phyloP scores from a whole-genome alignment of 1,140 invertebrate genomes.

The Nylanderia fulva region DNA sequence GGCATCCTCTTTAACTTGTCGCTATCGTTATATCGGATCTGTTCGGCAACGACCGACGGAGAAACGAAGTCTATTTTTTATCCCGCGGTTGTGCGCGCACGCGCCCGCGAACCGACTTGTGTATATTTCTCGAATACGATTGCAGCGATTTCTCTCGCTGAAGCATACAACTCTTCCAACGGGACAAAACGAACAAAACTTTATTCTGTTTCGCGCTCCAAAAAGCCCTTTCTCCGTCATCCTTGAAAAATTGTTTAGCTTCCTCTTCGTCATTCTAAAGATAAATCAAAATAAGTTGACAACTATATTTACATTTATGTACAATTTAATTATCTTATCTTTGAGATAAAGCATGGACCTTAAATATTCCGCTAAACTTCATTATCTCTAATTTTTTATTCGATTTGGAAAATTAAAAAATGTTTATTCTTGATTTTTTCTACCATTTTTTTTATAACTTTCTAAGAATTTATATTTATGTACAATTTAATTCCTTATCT shows the following conservation, averaged over 20 bases:
- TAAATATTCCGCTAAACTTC: neutral
- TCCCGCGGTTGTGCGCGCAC: conserved; percentile 1
- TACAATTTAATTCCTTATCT: too few species aligned
- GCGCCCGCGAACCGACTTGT: neutral
- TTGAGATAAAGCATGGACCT: conserved; percentile 2
- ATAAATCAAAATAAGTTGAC: conserved; percentile 28
- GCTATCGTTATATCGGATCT: conserved; percentile 61
- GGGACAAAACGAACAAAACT: conserved; percentile 9
- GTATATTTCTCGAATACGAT: conserved; percentile 13
- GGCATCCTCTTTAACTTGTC: conserved; percentile 68
- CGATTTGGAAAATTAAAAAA: neutral
- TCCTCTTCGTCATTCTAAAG: neutral
- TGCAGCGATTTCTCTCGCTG: conserved; percentile 35
- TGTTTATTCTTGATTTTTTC: neutral
- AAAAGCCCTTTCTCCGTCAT: conserved; percentile 2
- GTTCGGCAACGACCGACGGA: neutral
- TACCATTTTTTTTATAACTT: neutral
- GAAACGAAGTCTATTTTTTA: conserved; percentile 61
- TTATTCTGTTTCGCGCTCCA: conserved; percentile 13
- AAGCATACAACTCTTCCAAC: neutral
- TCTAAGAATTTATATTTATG: too few species aligned
- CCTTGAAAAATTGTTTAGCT: conserved; percentile 18
- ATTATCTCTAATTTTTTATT: neutral
- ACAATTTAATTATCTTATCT: conserved; percentile 13
- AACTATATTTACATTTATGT: neutral